Evolutionary conservation across 2,888 invertebrate species (phyloP).

Genomic region (Athalia circularis): DNA sequence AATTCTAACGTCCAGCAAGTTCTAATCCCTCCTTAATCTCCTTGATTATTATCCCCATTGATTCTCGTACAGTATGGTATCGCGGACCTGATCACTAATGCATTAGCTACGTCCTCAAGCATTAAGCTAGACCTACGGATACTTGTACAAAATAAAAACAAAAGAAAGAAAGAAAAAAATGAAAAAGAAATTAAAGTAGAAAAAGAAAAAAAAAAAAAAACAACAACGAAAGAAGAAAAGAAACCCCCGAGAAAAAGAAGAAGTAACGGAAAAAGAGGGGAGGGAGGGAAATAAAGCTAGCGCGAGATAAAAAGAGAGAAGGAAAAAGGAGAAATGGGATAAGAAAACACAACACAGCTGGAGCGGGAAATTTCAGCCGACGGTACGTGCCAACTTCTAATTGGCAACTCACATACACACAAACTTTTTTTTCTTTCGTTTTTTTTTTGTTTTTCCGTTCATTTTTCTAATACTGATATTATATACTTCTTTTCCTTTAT

Average conservation of each 20-base stretch:
- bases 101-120: slow-evolving; percentile 38
- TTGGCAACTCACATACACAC: slow-evolving; percentile 29
- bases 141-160: not conserved
- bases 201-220: not conserved
- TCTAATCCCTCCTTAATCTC: slow-evolving; percentile 41
- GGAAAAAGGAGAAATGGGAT: slow-evolving; percentile 1
- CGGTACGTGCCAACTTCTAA: slow-evolving; percentile 38
- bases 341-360: slow-evolving; percentile 14
- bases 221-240: not conserved
- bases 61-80: slow-evolving; percentile 21
- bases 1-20: slow-evolving; percentile 41
- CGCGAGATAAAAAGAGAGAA: not conserved
- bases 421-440: slow-evolving; percentile 18
- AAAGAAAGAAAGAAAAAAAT: slow-evolving; percentile 2
- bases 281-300: not conserved
- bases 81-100: slow-evolving; percentile 36
- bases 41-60: slow-evolving; percentile 44
- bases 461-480: not conserved
- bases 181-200: not conserved
- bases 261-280: not conserved
- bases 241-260: slow-evolving; percentile 11
- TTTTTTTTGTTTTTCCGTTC: slow-evolving; percentile 4
- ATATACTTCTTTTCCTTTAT: no score
- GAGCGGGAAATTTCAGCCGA: slow-evolving; percentile 13
- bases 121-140: slow-evolving; percentile 29